A percentile compares a stretch with the other conserved stretches of the same genome.
phyloP scores from a whole-genome alignment of 2,113 vertebrate genomes.

The Brienomyrus brachyistius region DNA sequence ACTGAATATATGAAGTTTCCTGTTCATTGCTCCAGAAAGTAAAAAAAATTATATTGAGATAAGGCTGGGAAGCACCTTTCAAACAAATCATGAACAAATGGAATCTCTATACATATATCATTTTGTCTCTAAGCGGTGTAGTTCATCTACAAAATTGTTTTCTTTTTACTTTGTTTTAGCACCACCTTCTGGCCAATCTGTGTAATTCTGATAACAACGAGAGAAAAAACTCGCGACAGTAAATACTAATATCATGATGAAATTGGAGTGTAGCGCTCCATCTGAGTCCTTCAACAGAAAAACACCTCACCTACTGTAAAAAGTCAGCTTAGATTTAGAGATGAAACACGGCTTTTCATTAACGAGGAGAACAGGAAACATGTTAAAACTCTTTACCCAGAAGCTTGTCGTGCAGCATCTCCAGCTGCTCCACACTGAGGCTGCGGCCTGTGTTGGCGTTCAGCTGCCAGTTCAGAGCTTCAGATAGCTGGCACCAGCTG shows the following conservation, averaged over 20 bases:
- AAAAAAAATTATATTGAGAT: too few species aligned
- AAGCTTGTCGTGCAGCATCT: slow-evolving; percentile 88
- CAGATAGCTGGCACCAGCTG: slow-evolving; percentile 80
- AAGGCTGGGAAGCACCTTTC: too few species aligned
- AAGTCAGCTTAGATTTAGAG: background rate
- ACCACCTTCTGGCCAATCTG: background rate
- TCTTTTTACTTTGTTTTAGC: background rate
- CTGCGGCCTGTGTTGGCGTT: slow-evolving; percentile 80
- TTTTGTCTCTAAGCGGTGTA: too few species aligned
- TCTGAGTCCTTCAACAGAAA: background rate
- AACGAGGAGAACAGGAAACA: background rate
- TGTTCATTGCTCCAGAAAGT: too few species aligned
- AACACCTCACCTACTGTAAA: background rate
- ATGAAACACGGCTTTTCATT: background rate
- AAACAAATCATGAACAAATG: too few species aligned
- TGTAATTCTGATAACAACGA: background rate
- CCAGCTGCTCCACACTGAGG: slow-evolving; percentile 85
- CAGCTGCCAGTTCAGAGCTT: slow-evolving; percentile 95
- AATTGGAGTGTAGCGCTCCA: background rate
- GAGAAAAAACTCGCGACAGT: background rate
- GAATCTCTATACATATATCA: too few species aligned
- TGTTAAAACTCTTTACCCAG: slow-evolving; percentile 54
- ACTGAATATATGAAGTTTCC: background rate
- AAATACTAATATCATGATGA: background rate
- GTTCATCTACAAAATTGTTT: background rate